These are phyloP conservation scores for Macrotrachela quadricornifera DNA, from an alignment of 1,140 invertebrate species.

Conservation along the genomic window DNA sequence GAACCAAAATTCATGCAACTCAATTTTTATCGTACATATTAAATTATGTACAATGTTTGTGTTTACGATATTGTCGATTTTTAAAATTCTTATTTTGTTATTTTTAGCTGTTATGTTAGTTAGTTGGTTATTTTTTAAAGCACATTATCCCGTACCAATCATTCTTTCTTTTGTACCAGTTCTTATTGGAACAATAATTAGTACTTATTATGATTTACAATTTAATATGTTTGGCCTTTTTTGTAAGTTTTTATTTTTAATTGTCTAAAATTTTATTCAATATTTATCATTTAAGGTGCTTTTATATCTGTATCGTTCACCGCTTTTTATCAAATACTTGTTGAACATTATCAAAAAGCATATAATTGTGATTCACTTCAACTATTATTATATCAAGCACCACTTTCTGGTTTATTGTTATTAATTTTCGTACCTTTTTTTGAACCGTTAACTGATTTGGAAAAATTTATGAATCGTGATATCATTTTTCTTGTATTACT, in stretches of 20 bases:
- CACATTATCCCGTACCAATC: too few species aligned
- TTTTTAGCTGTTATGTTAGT: too few species aligned
- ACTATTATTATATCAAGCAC: slow-evolving; percentile 41
- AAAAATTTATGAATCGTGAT: too few species aligned
- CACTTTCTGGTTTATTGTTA: slow-evolving; percentile 36
- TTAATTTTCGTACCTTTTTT: slow-evolving; percentile 34
- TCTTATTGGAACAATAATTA: slow-evolving; percentile 36
- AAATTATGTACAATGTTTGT: too few species aligned
- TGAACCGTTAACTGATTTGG: slow-evolving; percentile 29
- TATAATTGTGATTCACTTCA: slow-evolving; percentile 44
- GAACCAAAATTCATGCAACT: too few species aligned
- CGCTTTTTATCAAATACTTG: too few species aligned
- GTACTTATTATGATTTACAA: slow-evolving; percentile 40
- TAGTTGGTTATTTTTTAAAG: too few species aligned
- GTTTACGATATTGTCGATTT: too few species aligned
- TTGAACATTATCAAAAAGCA: slow-evolving; percentile 37
- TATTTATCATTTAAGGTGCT: too few species aligned
- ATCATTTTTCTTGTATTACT: slow-evolving; percentile 23
- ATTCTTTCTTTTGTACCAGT: slow-evolving; percentile 29
- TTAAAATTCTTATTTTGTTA: too few species aligned
- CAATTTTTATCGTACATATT: too few species aligned
- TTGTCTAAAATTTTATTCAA: slow-evolving; percentile 14
- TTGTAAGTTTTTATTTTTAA: slow-evolving; percentile 35
- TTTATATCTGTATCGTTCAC: too few species aligned
- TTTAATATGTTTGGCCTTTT: slow-evolving; percentile 37